phyloP scores from a whole-genome alignment of 1,140 invertebrate genomes.

The Meloidogyne chitwoodi region DNA sequence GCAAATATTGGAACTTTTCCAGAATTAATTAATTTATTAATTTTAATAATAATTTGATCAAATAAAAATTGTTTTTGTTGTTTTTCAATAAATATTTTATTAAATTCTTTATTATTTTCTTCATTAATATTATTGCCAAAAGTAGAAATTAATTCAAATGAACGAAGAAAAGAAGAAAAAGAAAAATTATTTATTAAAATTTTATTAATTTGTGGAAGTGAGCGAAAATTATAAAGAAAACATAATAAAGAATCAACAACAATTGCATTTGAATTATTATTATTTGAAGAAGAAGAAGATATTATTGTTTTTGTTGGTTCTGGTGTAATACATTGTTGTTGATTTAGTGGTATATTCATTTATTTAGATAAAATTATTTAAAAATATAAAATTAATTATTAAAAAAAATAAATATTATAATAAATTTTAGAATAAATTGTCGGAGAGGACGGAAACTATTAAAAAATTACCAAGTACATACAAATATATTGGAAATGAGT shows the following conservation, averaged over 20 bases:
- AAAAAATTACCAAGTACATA: too few relatives aligned
- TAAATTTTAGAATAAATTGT: too few relatives aligned
- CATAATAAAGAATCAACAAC: slow-evolving; percentile 40
- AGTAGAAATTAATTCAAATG: slow-evolving; percentile 21
- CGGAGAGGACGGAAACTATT: too few relatives aligned
- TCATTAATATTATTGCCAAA: background rate
- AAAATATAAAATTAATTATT: background rate
- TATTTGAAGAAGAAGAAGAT: background rate
- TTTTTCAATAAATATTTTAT: background rate
- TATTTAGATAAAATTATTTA: background rate
- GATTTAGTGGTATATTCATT: background rate
- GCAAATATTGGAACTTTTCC: slow-evolving; percentile 29
- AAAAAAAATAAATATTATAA: too few relatives aligned
- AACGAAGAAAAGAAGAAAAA: background rate
- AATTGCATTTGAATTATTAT: slow-evolving; percentile 16
- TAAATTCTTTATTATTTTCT: background rate
- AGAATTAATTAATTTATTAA: slow-evolving; percentile 23
- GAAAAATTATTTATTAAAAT: slow-evolving; percentile 29
- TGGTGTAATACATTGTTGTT: background rate
- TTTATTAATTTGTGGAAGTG: slow-evolving; percentile 7
- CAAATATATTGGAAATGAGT: too few relatives aligned
- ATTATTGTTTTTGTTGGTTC: background rate
- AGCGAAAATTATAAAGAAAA: slow-evolving; percentile 36
- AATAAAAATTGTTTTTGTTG: background rate
- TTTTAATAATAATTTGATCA: slow-evolving; percentile 12